Conservation (phyloP, 2,113 vertebrate genomes). For the Stigmatopora nigra region DNA sequence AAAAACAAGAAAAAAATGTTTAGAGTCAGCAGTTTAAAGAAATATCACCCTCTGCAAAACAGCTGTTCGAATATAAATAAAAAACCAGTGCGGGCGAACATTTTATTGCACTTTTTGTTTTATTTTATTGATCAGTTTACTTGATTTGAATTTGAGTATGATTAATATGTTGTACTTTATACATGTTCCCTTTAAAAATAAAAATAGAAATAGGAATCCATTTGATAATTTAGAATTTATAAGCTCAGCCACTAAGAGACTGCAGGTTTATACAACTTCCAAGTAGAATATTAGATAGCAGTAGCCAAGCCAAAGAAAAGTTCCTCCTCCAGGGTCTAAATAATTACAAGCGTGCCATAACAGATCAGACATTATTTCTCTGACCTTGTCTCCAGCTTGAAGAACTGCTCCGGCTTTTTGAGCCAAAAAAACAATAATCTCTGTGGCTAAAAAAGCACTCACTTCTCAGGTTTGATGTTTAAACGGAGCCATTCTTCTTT, state of each 20-base stretch:
- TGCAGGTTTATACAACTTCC: conserved; percentile 35
- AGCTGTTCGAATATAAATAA: no score
- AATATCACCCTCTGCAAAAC: no score
- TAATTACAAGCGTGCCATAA: conserved; percentile 63
- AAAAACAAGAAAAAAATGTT: no score
- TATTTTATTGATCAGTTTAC: background rate
- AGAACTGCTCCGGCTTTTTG: conserved; percentile 50
- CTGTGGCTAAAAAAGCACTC: conserved; percentile 40
- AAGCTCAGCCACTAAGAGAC: background rate
- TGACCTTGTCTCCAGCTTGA: conserved; percentile 57
- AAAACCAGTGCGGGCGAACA: no score
- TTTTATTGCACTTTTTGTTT: background rate
- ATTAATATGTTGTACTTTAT: background rate
- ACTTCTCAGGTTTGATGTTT: conserved; percentile 47
- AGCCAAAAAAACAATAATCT: conserved; percentile 32
- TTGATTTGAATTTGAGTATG: background rate
- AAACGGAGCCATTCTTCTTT: conserved; percentile 40
- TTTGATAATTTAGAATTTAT: background rate
- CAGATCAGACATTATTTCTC: conserved; percentile 62
- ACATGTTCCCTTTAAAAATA: no score
- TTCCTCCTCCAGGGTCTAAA: conserved; percentile 59
- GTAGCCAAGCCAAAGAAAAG: conserved; percentile 59
- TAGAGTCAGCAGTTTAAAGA: no score
- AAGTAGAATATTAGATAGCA: conserved; percentile 57
- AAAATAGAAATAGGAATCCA: background rate